Percentiles rank a stretch among this genome's conserved stretches.
These are phyloP conservation scores for Serripes groenlandicus DNA, from an alignment of 2,888 invertebrate species.

Conservation along the genomic window DNA sequence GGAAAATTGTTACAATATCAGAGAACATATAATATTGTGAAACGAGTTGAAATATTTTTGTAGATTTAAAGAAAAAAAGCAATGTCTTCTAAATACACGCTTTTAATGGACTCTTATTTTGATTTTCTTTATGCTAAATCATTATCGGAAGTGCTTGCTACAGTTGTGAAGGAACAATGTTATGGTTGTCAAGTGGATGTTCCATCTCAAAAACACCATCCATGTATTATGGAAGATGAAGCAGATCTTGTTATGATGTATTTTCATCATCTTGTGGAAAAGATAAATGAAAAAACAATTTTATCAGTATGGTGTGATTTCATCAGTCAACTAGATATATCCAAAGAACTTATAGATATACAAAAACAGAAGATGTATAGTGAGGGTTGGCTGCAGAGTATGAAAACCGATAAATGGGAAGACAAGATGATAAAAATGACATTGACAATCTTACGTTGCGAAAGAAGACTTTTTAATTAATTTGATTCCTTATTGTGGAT, in stretches of 20 bases:
- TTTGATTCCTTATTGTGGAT: too few species aligned
- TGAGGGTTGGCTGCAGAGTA: slow-evolving; percentile 28
- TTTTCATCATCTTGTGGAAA: slow-evolving; percentile 28
- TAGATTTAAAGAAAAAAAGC: not conserved
- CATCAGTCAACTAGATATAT: slow-evolving; percentile 18
- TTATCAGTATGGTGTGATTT: slow-evolving; percentile 27
- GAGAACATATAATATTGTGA: not conserved
- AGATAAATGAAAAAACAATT: slow-evolving; percentile 29
- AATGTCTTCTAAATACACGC: not conserved
- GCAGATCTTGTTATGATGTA: slow-evolving; percentile 23
- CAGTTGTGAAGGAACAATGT: slow-evolving; percentile 15
- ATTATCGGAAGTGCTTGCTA: slow-evolving; percentile 8
- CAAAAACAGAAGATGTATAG: slow-evolving; percentile 30
- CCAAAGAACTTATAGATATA: slow-evolving; percentile 1
- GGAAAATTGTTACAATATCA: not conserved
- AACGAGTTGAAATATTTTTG: not conserved
- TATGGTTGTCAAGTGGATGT: slow-evolving; percentile 32
- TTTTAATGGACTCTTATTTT: slow-evolving; percentile 30
- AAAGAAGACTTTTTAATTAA: slow-evolving; percentile 10
- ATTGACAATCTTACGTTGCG: slow-evolving; percentile 28
- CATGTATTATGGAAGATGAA: slow-evolving; percentile 27
- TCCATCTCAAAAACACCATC: slow-evolving; percentile 43
- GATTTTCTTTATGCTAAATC: slow-evolving; percentile 46
- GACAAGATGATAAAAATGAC: slow-evolving; percentile 34
- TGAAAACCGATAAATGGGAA: slow-evolving; percentile 46